Conservation (phyloP, 2,797 vertebrate genomes). For the Eremophila alpestris region DNA sequence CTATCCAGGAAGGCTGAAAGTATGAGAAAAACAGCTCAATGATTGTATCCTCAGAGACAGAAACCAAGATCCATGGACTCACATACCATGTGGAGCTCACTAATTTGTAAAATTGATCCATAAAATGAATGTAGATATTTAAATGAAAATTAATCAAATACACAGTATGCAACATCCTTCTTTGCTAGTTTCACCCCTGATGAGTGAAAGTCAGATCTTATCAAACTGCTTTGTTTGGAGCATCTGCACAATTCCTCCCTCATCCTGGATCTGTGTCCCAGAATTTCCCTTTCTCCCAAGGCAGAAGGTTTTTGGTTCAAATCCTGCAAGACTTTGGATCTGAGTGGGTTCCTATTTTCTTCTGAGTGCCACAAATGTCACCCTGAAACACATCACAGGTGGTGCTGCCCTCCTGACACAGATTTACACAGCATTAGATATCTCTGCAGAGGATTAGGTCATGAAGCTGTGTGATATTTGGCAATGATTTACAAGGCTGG, state of each 20-base stretch:
- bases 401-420: conserved; percentile 47
- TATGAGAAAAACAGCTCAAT: not conserved
- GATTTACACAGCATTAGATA: conserved; percentile 42
- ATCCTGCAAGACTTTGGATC: not conserved
- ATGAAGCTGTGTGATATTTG: conserved; percentile 19
- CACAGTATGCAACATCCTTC: not conserved
- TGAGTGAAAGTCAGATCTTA: not conserved
- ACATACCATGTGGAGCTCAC: not conserved
- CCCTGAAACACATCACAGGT: conserved; percentile 43
- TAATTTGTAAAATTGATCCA: not conserved
- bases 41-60: not conserved
- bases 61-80: not conserved
- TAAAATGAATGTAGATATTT: not conserved
- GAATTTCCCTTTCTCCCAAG: not conserved
- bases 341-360: not conserved
- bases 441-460: conserved; percentile 47
- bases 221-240: not conserved
- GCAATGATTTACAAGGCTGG: conserved; percentile 25
- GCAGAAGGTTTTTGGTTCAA: not conserved
- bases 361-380: not conserved
- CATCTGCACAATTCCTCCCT: not conserved
- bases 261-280: not conserved
- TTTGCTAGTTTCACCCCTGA: not conserved
- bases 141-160: not conserved
- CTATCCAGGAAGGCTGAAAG: not conserved